These are phyloP conservation scores for Drosophila asahinai DNA, from an alignment of 1,140 invertebrate species.

Conservation along the genomic window DNA sequence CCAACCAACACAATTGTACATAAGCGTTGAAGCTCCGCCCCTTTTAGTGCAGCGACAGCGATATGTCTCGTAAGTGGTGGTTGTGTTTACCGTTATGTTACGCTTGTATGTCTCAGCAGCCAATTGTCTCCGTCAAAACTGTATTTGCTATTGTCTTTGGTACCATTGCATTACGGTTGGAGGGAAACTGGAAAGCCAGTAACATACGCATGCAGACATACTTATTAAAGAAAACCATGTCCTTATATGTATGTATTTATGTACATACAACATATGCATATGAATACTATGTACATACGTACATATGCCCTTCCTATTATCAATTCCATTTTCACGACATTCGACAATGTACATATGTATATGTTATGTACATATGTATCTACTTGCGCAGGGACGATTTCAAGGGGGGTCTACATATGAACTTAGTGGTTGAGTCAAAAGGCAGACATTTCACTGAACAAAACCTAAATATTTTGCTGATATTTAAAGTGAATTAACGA, in stretches of 20 bases:
- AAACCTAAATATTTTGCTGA: neutral
- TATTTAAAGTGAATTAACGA: neutral
- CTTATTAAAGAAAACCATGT: conserved; percentile 7
- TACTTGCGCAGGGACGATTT: neutral
- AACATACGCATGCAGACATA: conserved; percentile 10
- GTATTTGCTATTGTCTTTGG: conserved; percentile 64
- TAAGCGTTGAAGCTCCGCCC: conserved; percentile 60
- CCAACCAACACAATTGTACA: conserved; percentile 47
- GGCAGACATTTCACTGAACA: neutral
- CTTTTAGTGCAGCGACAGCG: conserved; percentile 18
- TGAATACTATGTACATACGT: neutral
- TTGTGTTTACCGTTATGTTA: conserved; percentile 54
- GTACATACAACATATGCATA: conserved; percentile 1
- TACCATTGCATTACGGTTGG: conserved; percentile 66
- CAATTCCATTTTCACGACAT: neutral
- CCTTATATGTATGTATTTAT: conserved; percentile 1
- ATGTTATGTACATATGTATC: neutral
- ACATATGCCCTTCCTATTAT: conserved; percentile 16
- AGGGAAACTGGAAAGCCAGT: conserved; percentile 10
- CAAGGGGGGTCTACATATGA: neutral
- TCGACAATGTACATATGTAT: conserved; percentile 2
- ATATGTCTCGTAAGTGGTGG: conserved; percentile 25
- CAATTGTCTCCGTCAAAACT: conserved; percentile 72
- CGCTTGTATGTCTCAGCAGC: conserved; percentile 50
- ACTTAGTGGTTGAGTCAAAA: neutral